These are phyloP conservation scores for Aurelia aurita DNA, from an alignment of 30 jellyfish, hydroid and myxozoan genomes.

Conservation along the genomic window DNA sequence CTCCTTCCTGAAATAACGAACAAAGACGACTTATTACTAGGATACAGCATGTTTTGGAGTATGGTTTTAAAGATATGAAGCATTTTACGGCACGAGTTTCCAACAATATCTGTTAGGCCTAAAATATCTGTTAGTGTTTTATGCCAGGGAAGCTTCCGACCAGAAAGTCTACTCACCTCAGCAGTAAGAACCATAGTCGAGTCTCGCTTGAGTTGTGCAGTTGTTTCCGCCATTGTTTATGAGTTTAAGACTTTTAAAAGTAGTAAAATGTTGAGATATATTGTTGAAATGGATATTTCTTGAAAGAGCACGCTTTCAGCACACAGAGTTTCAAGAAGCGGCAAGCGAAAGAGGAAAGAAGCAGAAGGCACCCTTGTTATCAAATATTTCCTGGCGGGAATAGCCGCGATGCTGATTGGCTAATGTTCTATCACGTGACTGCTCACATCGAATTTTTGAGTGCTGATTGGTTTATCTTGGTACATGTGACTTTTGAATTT, in stretches of 20 bases:
- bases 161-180: constrained; percentile 49
- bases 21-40: too few relatives aligned
- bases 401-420: constrained; percentile 28
- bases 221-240: constrained; percentile 48
- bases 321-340: constrained; percentile 41
- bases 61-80: too few relatives aligned
- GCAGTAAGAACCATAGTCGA: constrained; percentile 84
- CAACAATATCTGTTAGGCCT: too few relatives aligned
- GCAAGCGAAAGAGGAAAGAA: constrained; percentile 29
- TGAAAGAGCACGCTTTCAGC: constrained; percentile 31
- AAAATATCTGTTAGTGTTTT: too few relatives aligned
- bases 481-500: constrained; percentile 53
- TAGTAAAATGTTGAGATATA: background rate
- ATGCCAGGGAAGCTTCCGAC: too few relatives aligned
- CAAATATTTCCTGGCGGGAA: constrained; percentile 77
- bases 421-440: background rate
- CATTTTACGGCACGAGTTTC: too few relatives aligned
- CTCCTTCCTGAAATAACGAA: constrained; percentile 57
- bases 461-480: constrained; percentile 18
- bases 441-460: background rate
- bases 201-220: constrained; percentile 73
- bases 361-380: constrained; percentile 32
- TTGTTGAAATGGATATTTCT: too few relatives aligned
- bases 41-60: too few relatives aligned
- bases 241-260: background rate